phyloP scores from a whole-genome alignment of 2,888 invertebrate species.

The Agrotis exclamationis region DNA sequence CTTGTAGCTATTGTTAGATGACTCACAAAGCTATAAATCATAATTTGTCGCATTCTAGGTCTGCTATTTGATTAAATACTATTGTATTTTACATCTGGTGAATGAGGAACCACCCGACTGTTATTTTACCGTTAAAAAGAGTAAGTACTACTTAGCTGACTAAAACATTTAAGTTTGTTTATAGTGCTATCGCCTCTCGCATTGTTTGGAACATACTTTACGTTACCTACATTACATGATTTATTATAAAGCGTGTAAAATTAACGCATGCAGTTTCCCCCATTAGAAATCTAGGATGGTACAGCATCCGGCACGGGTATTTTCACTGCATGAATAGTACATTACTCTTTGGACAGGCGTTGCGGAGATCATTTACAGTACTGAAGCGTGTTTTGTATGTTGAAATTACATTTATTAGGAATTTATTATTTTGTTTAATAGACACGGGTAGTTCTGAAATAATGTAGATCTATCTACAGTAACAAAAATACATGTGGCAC shows the following conservation, averaged over 20 bases:
- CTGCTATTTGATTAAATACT: slow-evolving; percentile 4
- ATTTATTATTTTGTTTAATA: not conserved
- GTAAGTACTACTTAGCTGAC: not conserved
- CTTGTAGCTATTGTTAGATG: not conserved
- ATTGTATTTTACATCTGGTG: not conserved
- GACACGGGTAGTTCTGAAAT: too few species aligned
- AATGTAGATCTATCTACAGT: not conserved
- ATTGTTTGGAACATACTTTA: too few species aligned
- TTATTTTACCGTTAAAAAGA: not conserved
- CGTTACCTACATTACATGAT: slow-evolving; percentile 12
- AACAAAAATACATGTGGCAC: too few species aligned
- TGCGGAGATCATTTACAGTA: slow-evolving; percentile 3
- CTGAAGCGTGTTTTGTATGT: slow-evolving; percentile 25
- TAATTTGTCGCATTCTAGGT: slow-evolving; percentile 5
- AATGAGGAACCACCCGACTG: slow-evolving; percentile 9
- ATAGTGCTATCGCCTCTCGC: not conserved
- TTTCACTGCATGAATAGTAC: slow-evolving; percentile 65
- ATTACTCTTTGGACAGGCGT: slow-evolving; percentile 50
- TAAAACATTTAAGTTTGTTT: not conserved
- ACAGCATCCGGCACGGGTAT: slow-evolving; percentile 56
- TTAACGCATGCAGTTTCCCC: slow-evolving; percentile 62
- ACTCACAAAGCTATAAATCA: slow-evolving; percentile 9
- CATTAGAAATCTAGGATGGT: slow-evolving; percentile 70
- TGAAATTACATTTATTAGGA: not conserved
- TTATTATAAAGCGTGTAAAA: slow-evolving; percentile 50